A percentile compares a stretch with the other conserved stretches of the same genome.
phyloP scores from a whole-genome alignment of 2,113 vertebrate species.

The Microcebus griseorufus region DNA sequence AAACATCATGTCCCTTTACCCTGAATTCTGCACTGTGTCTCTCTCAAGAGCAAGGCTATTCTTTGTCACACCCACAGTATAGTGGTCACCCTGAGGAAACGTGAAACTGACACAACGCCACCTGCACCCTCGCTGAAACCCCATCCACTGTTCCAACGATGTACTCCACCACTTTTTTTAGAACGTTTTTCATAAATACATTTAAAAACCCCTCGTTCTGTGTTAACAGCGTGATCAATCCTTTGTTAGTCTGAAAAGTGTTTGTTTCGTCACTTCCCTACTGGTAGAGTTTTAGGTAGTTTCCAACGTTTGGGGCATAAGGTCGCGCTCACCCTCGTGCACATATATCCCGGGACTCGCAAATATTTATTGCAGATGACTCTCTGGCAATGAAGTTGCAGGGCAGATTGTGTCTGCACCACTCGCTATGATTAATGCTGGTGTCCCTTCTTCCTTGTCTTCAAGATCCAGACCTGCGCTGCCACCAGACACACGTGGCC shows the following conservation, averaged over 20 bases:
- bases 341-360: fast-evolving
- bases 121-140: not conserved
- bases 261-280: not conserved
- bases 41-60: not conserved
- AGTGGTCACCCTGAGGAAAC: not conserved
- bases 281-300: not conserved
- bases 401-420: too few species aligned
- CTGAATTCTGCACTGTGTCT: not conserved
- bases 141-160: not conserved
- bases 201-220: not conserved
- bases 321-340: fast-evolving
- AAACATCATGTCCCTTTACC: not conserved
- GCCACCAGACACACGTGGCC: not conserved
- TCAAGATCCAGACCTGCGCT: not conserved
- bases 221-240: not conserved
- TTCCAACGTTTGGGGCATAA: not conserved
- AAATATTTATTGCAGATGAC: not conserved
- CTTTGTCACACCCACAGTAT: not conserved
- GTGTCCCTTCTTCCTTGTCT: not conserved
- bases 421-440: not conserved
- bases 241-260: not conserved
- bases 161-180: not conserved
- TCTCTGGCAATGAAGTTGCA: not conserved
- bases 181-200: not conserved
- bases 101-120: not conserved